Evolutionary conservation across 2,888 invertebrate species (phyloP).

Genomic region (Penaeus monodon): DNA sequence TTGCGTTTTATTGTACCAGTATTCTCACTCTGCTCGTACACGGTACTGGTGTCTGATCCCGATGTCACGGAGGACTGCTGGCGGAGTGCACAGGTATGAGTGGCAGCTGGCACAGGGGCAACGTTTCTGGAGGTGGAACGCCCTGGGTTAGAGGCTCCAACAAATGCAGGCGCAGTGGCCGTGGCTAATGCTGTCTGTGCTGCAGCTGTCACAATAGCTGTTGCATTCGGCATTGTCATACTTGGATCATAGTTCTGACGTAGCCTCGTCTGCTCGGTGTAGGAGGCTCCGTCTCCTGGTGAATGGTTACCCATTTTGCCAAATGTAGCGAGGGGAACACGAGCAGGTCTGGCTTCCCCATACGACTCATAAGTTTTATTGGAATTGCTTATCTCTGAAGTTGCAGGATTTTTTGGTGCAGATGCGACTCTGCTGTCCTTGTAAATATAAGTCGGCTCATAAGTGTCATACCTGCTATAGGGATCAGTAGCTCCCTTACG

Average conservation of each 20-base stretch:
- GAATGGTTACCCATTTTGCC: slow-evolving; percentile 48
- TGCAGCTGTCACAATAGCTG: slow-evolving; percentile 50
- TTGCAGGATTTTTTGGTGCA: slow-evolving; percentile 22
- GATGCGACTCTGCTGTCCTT: slow-evolving; percentile 28
- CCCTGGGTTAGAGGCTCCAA: slow-evolving; percentile 34
- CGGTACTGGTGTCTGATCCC: slow-evolving; percentile 50
- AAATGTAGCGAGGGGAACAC: slow-evolving; percentile 59
- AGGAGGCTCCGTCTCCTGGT: neutral
- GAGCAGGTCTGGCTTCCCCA: slow-evolving; percentile 47
- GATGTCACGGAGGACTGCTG: slow-evolving; percentile 48
- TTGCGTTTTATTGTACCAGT: slow-evolving; percentile 64
- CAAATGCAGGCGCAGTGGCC: slow-evolving; percentile 53
- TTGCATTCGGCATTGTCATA: neutral
- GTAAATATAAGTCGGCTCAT: slow-evolving; percentile 45
- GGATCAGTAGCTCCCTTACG: slow-evolving; percentile 25
- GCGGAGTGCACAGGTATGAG: slow-evolving; percentile 31
- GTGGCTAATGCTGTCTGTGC: slow-evolving; percentile 52
- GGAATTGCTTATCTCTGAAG: slow-evolving; percentile 21
- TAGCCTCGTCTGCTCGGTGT: neutral
- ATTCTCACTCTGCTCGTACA: slow-evolving; percentile 62
- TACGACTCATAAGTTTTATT: slow-evolving; percentile 36
- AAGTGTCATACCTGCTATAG: slow-evolving; percentile 40
- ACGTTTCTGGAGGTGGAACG: neutral
- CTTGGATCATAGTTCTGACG: slow-evolving; percentile 25
- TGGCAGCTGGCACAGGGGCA: slow-evolving; percentile 24